phyloP scores from a whole-genome alignment of 2,797 vertebrate genomes.

The Antennarius maculatus region DNA sequence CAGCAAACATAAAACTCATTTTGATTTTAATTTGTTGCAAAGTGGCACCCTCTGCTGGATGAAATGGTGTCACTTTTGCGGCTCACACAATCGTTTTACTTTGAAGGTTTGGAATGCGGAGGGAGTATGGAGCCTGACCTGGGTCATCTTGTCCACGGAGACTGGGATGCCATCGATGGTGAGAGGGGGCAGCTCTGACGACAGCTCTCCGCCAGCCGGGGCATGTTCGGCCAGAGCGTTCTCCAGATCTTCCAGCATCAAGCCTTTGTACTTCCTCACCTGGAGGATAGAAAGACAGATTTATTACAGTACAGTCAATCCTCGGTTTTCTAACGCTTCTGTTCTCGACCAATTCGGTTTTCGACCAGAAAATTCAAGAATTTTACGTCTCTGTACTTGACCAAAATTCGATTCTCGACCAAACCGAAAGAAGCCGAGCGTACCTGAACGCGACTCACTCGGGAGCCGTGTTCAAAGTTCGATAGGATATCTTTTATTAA shows the following conservation, averaged over 20 bases:
- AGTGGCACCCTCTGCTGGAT: too few relatives aligned
- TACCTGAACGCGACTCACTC: too few relatives aligned
- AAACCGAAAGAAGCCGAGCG: too few relatives aligned
- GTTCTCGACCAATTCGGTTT: too few relatives aligned
- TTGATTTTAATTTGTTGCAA: slow-evolving; percentile 15
- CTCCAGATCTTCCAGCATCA: slow-evolving; percentile 97
- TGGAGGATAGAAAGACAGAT: slow-evolving; percentile 49
- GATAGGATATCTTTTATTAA: too few relatives aligned
- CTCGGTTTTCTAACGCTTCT: too few relatives aligned
- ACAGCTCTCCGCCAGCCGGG: slow-evolving; percentile 91
- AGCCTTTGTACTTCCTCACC: slow-evolving; percentile 98
- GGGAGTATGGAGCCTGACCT: slow-evolving; percentile 78
- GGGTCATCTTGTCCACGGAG: slow-evolving; percentile 99
- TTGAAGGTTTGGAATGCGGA: neutral
- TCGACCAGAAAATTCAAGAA: too few relatives aligned
- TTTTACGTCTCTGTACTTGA: too few relatives aligned
- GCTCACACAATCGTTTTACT: neutral
- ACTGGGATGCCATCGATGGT: slow-evolving; percentile 98
- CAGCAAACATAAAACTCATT: slow-evolving; percentile 8
- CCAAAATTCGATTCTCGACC: too few relatives aligned
- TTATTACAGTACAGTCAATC: too few relatives aligned
- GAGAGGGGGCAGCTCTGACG: slow-evolving; percentile 94
- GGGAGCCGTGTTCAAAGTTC: too few relatives aligned
- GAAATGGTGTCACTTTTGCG: too few relatives aligned
- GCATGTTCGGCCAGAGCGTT: slow-evolving; percentile 95